Conservation (phyloP, 2,113 vertebrate species). For the Vidua macroura region DNA sequence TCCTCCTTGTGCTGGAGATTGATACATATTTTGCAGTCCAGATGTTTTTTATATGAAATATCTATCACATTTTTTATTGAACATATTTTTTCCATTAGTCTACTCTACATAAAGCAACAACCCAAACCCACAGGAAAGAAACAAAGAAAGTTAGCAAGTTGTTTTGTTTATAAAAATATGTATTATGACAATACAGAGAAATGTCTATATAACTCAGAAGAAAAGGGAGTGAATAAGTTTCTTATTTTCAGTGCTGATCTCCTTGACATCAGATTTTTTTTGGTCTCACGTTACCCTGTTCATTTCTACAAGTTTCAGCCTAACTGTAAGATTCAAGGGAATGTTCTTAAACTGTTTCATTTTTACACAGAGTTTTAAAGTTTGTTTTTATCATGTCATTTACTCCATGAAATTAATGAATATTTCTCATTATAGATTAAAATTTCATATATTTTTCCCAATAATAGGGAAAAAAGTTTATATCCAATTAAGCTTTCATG, state of each 20-base stretch:
- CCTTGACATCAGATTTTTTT: background rate
- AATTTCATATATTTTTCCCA: background rate
- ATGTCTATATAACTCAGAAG: background rate
- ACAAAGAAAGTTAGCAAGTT: conserved; percentile 36
- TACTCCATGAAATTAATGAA: background rate
- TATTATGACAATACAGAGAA: conserved; percentile 41
- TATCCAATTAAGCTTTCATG: background rate
- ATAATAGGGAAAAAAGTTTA: background rate
- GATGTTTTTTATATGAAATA: conserved; percentile 59
- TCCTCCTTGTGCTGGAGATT: background rate
- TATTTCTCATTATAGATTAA: background rate
- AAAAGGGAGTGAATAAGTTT: background rate
- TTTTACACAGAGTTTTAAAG: background rate
- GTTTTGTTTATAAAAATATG: conserved; percentile 57
- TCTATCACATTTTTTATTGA: conserved; percentile 46
- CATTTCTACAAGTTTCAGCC: background rate
- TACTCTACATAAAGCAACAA: conserved; percentile 33
- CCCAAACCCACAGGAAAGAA: conserved; percentile 44
- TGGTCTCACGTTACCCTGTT: background rate
- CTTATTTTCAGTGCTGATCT: background rate
- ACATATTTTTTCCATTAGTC: conserved; percentile 51
- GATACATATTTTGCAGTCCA: conserved; percentile 34
- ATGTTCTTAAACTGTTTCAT: background rate
- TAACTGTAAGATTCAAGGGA: background rate
- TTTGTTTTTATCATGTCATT: background rate